A percentile compares a stretch with the other conserved stretches of the same genome.
phyloP scores from a whole-genome alignment of 2,888 invertebrate genomes.

The Zaprionus lineosus region DNA sequence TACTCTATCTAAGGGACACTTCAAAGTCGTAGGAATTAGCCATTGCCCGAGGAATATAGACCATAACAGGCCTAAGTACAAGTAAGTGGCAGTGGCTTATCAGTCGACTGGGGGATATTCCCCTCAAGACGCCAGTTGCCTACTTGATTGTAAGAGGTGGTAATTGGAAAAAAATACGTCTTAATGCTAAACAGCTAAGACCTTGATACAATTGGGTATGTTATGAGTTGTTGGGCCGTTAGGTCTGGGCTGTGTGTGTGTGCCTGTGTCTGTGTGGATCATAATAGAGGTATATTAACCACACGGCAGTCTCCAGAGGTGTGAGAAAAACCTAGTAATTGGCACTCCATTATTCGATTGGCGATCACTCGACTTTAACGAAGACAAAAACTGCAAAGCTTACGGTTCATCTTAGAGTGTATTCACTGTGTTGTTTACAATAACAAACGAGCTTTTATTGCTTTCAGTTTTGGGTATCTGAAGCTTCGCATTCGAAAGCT shows the following conservation, averaged over 20 bases:
- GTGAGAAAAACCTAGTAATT: slow-evolving; percentile 41
- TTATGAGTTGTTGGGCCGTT: too few species aligned
- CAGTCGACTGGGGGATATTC: slow-evolving; percentile 29
- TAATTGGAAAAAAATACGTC: neutral
- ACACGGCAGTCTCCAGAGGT: slow-evolving; percentile 22
- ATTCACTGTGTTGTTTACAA: slow-evolving; percentile 23
- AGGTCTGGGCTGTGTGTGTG: too few species aligned
- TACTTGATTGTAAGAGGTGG: neutral
- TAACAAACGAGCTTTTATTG: slow-evolving; percentile 30
- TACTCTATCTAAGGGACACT: slow-evolving; percentile 33
- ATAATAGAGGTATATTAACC: too few species aligned
- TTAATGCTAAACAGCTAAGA: slow-evolving; percentile 12
- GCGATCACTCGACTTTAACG: slow-evolving; percentile 48
- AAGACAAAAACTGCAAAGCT: slow-evolving; percentile 5
- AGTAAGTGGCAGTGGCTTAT: slow-evolving; percentile 32
- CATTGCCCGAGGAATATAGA: neutral
- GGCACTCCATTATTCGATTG: slow-evolving; percentile 17
- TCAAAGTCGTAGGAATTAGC: slow-evolving; percentile 46
- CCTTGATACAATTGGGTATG: slow-evolving; percentile 23
- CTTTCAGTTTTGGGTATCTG: too few species aligned
- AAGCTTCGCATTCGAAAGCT: slow-evolving; percentile 25
- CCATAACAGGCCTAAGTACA: slow-evolving; percentile 20
- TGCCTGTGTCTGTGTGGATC: too few species aligned
- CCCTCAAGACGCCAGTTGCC: too few species aligned
- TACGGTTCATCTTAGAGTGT: neutral